phyloP scores from a whole-genome alignment of 2,888 invertebrate species.

The Orthosia gracilis region DNA sequence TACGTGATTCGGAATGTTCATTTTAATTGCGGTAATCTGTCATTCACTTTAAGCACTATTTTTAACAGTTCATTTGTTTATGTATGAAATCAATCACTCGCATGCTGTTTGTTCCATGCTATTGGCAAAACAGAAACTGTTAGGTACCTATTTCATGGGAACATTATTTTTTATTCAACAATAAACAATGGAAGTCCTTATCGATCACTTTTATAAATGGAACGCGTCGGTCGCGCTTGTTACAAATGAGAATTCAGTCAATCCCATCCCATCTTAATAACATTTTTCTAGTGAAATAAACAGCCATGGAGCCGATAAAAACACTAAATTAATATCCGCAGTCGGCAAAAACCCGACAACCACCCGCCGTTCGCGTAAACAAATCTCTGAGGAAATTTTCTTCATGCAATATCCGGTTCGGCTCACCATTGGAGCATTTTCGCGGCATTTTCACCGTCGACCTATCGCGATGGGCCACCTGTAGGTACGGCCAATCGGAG shows the following conservation, averaged over 20 bases:
- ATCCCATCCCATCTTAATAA: conserved; percentile 51
- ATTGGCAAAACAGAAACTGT: neutral
- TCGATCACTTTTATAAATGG: conserved; percentile 73
- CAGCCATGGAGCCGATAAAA: conserved; percentile 73
- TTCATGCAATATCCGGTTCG: conserved; percentile 86
- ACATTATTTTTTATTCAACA: conserved; percentile 57
- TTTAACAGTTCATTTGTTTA: conserved; percentile 48
- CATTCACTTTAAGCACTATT: conserved; percentile 52
- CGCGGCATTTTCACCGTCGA: conserved; percentile 78
- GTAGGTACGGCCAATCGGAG: conserved; percentile 76
- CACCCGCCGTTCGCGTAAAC: conserved; percentile 84
- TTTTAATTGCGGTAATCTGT: conserved; percentile 69
- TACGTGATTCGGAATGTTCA: conserved; percentile 71
- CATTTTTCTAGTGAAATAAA: conserved; percentile 73
- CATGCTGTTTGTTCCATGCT: conserved; percentile 3
- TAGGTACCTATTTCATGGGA: conserved; percentile 15
- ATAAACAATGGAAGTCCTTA: conserved; percentile 73
- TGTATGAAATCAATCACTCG: conserved; percentile 16
- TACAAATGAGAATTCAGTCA: conserved; percentile 55
- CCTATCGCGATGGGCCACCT: conserved; percentile 75
- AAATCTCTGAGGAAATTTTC: conserved; percentile 88
- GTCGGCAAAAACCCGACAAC: conserved; percentile 78
- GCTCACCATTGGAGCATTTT: conserved; percentile 79
- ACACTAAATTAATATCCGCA: conserved; percentile 85
- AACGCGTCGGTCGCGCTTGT: conserved; percentile 41